Evolutionary conservation across 1,140 invertebrate species (phyloP).

Genomic region (Zaprionus gabonicus): DNA sequence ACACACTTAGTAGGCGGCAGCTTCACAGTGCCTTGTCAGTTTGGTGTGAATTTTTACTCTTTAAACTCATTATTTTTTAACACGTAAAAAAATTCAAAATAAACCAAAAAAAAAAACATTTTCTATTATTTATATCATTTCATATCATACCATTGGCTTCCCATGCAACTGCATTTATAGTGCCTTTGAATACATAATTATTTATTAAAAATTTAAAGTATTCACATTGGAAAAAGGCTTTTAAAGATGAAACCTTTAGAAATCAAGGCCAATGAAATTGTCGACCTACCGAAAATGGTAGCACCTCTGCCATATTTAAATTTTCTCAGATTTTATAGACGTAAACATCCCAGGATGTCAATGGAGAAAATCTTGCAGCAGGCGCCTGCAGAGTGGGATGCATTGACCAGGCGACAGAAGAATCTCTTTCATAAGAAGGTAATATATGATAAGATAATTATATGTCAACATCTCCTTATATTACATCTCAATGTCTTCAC

Average conservation of each 20-base stretch:
- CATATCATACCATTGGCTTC: too few species aligned
- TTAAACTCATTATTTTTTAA: neutral
- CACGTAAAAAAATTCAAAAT: neutral
- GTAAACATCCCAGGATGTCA: slow-evolving; percentile 16
- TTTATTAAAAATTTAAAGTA: neutral
- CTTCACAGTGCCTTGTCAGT: neutral
- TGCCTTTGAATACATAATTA: too few species aligned
- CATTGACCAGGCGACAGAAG: slow-evolving; percentile 28
- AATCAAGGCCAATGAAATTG: slow-evolving; percentile 17
- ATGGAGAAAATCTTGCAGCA: slow-evolving; percentile 39
- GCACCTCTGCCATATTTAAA: slow-evolving; percentile 53
- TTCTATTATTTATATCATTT: neutral
- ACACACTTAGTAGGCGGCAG: neutral
- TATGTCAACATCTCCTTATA: too few species aligned
- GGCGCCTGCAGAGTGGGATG: slow-evolving; percentile 39
- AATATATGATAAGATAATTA: neutral
- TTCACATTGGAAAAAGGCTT: neutral
- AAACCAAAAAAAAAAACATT: neutral
- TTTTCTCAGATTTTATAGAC: slow-evolving; percentile 55
- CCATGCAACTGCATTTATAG: too few species aligned
- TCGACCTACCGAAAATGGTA: slow-evolving; percentile 35
- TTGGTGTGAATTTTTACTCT: neutral
- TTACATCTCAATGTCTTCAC: neutral
- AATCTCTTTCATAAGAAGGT: slow-evolving; percentile 43
- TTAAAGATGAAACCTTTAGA: neutral